phyloP scores from a whole-genome alignment of 2,888 invertebrate genomes.

The Nemotelus nigrinus region DNA sequence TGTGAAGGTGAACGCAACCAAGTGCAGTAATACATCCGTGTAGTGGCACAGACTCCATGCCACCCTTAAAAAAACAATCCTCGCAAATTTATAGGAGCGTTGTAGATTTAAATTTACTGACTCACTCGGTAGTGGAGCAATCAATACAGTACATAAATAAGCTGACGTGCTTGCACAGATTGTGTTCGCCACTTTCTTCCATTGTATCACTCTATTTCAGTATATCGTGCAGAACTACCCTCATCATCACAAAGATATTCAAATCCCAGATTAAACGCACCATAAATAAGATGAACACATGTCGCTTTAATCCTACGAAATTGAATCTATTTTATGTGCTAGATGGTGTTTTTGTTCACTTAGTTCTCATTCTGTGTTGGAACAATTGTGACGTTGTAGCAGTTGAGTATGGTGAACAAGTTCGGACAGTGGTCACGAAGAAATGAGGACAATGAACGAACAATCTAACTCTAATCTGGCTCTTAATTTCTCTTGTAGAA shows the following conservation, averaged over 20 bases:
- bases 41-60: not conserved
- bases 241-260: conserved; percentile 39
- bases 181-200: not conserved
- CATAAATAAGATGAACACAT: conserved; percentile 51
- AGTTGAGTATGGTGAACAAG: not conserved
- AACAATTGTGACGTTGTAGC: conserved; percentile 5
- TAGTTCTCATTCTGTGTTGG: not conserved
- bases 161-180: not conserved
- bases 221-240: conserved; percentile 4
- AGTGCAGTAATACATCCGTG: conserved; percentile 1
- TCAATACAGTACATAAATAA: not conserved
- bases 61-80: conserved; percentile 27
- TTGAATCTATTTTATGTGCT: conserved; percentile 48
- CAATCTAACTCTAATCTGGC: no score
- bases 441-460: no score
- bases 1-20: not conserved
- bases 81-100: conserved; percentile 33
- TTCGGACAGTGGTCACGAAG: no score
- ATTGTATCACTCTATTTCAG: not conserved
- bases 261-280: conserved; percentile 48
- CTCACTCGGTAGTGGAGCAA: not conserved
- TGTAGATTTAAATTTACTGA: conserved; percentile 34
- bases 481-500: no score
- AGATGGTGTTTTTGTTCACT: conserved; percentile 10
- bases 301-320: conserved; percentile 51